Conservation (phyloP, 2,888 invertebrate species). For the Melolontha melolontha region DNA sequence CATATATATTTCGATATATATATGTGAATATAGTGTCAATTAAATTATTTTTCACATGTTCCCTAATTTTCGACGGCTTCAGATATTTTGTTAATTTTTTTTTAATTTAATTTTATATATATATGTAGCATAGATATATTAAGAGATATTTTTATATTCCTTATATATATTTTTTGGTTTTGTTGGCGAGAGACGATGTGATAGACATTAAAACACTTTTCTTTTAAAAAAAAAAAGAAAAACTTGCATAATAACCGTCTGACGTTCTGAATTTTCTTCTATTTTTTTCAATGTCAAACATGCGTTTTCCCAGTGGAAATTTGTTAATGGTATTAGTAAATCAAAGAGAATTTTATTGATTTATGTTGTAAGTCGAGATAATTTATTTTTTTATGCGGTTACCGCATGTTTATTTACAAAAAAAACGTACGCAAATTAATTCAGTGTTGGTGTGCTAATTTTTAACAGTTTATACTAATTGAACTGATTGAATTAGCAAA, state of each 20-base stretch:
- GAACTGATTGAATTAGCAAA: too few relatives aligned
- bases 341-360: constrained; percentile 8
- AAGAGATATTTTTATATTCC: constrained; percentile 42
- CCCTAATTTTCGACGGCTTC: constrained; percentile 30
- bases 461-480: too few relatives aligned
- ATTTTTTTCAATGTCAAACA: constrained; percentile 16
- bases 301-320: constrained; percentile 30
- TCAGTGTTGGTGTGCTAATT: too few relatives aligned
- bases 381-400: too few relatives aligned
- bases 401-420: too few relatives aligned
- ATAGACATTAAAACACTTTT: constrained; percentile 37
- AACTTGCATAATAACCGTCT: constrained; percentile 19
- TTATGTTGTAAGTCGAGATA: too few relatives aligned
- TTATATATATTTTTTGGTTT: constrained; percentile 26
- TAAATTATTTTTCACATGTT: constrained; percentile 36
- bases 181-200: constrained; percentile 37
- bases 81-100: constrained; percentile 30
- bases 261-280: constrained; percentile 22
- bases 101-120: constrained; percentile 39
- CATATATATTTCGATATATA: constrained; percentile 27
- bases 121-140: constrained; percentile 31
- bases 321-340: constrained; percentile 18
- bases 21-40: constrained; percentile 32
- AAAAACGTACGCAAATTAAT: too few relatives aligned
- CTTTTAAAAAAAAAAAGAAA: constrained; percentile 1